A percentile compares a stretch with the other conserved stretches of the same genome.
Evolutionary conservation across 2,888 invertebrate species (phyloP).

Genomic region (Azorinus chamasolen): DNA sequence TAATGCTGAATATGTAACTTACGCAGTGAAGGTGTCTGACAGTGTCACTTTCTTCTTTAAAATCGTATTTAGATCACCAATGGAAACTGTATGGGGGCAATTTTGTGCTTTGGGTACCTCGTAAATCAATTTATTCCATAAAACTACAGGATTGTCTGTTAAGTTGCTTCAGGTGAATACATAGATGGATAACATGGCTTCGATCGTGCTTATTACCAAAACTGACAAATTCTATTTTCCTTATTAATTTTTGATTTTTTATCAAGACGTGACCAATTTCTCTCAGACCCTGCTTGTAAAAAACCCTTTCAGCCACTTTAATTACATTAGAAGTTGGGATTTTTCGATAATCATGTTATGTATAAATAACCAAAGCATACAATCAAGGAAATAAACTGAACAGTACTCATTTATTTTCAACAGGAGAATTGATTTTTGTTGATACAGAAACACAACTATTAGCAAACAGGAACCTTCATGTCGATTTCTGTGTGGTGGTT

Average conservation of each 20-base stretch:
- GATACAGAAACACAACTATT: constrained; percentile 42
- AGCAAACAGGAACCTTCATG: neutral
- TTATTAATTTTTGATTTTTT: constrained; percentile 16
- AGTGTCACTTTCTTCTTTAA: too few relatives aligned
- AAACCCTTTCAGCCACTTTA: constrained; percentile 4
- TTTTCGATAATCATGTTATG: neutral
- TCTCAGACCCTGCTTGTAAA: neutral
- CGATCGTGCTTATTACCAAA: too few relatives aligned
- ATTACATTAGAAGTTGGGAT: neutral
- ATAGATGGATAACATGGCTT: too few relatives aligned
- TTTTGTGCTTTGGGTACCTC: constrained; percentile 24
- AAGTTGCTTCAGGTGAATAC: too few relatives aligned
- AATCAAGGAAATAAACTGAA: neutral
- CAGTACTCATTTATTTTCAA: neutral
- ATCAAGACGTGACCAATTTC: neutral
- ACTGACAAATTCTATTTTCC: neutral
- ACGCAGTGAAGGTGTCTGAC: too few relatives aligned
- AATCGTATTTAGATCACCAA: too few relatives aligned
- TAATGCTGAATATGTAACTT: too few relatives aligned
- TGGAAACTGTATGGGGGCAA: neutral
- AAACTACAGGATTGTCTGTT: too few relatives aligned
- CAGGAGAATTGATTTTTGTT: constrained; percentile 2
- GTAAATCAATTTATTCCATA: neutral
- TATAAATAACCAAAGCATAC: neutral
- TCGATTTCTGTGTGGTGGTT: constrained; percentile 22